phyloP scores from a whole-genome alignment of 2,113 vertebrate species.

The Rhea pennata region DNA sequence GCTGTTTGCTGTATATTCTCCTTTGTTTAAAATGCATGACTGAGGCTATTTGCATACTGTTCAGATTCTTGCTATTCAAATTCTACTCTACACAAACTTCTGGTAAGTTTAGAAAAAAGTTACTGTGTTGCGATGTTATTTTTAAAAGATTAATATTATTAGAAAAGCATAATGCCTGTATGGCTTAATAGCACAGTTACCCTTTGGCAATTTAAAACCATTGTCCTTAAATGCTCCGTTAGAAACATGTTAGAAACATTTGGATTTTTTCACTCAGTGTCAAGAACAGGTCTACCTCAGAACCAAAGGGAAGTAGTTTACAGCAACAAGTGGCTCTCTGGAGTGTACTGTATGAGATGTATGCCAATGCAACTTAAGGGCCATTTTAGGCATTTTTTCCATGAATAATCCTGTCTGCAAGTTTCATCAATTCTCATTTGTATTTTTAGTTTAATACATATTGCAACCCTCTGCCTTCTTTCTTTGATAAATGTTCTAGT shows the following conservation, averaged over 20 bases:
- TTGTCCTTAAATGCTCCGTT: background rate
- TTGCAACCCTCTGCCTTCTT: background rate
- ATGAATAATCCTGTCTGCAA: background rate
- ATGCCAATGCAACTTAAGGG: background rate
- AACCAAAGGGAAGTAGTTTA: background rate
- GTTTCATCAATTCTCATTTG: background rate
- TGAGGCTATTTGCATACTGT: background rate
- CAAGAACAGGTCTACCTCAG: background rate
- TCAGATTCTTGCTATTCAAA: background rate
- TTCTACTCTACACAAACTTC: background rate
- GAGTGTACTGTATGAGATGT: background rate
- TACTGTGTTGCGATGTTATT: background rate
- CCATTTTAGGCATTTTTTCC: background rate
- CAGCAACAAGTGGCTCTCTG: background rate
- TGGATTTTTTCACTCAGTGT: background rate
- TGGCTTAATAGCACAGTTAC: background rate
- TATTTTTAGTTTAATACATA: background rate
- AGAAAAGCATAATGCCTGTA: background rate
- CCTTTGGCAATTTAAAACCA: background rate
- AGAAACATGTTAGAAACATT: background rate
- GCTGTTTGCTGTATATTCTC: background rate
- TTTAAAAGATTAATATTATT: background rate
- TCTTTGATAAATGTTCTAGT: background rate
- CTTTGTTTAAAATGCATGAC: background rate
- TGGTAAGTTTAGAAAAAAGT: background rate